A percentile compares a stretch with the other conserved stretches of the same genome.
phyloP scores from a whole-genome alignment of 1,140 invertebrate genomes.

The Acromyrmex heyeri region DNA sequence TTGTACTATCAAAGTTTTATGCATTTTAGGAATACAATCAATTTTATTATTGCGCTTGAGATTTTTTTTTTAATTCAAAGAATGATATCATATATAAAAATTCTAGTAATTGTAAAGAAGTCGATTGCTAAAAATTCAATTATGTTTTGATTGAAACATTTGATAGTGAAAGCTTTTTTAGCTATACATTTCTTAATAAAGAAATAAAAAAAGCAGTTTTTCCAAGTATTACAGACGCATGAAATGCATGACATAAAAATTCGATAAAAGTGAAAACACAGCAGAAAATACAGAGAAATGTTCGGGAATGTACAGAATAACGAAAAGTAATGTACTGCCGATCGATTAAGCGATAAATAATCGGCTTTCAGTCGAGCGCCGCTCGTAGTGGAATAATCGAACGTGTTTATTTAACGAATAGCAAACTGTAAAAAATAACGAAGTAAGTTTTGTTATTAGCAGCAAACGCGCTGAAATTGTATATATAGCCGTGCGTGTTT shows the following conservation, averaged over 20 bases:
- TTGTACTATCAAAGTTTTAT: neutral
- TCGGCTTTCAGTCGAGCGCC: neutral
- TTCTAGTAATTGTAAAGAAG: neutral
- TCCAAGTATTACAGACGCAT: no score
- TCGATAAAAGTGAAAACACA: conserved; percentile 4
- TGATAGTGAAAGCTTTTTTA: neutral
- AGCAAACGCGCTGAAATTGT: neutral
- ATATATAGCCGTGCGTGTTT: neutral
- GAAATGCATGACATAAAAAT: neutral
- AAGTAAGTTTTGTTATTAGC: conserved; percentile 43
- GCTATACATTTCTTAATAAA: neutral
- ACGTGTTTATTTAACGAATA: conserved; percentile 35
- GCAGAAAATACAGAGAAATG: neutral
- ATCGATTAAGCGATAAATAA: conserved; percentile 39
- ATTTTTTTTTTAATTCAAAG: conserved; percentile 2
- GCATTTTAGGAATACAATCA: neutral
- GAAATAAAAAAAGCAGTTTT: neutral
- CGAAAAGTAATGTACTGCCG: conserved; percentile 7
- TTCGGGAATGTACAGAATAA: neutral
- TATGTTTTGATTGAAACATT: conserved; percentile 20
- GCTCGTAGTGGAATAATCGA: neutral
- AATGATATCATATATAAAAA: neutral
- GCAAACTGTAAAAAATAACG: conserved; percentile 24
- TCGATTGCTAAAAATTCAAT: neutral
- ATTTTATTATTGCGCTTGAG: neutral